Conservation (phyloP, 2,888 invertebrate genomes). For the Pheosia tremula region DNA sequence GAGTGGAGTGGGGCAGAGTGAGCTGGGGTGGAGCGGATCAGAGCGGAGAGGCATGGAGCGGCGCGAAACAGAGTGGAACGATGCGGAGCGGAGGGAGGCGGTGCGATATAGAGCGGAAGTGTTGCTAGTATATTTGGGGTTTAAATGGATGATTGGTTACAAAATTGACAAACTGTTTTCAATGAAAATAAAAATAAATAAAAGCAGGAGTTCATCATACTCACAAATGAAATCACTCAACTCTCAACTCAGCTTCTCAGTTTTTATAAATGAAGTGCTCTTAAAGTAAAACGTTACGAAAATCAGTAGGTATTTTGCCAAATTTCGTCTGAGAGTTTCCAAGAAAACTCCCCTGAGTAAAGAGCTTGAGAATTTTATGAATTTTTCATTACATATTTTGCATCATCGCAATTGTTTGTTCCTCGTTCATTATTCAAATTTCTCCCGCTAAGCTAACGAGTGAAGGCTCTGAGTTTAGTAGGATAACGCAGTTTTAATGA, state of each 20-base stretch:
- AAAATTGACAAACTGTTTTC: too few relatives aligned
- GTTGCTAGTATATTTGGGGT: too few relatives aligned
- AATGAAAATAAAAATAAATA: too few relatives aligned
- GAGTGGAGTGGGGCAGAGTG: too few relatives aligned
- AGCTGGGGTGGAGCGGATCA: too few relatives aligned
- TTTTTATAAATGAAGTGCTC: neutral
- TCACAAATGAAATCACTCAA: neutral
- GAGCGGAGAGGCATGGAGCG: too few relatives aligned
- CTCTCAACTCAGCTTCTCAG: neutral
- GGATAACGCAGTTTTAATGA: constrained; percentile 4
- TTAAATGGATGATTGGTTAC: too few relatives aligned
- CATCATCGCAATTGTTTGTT: constrained; percentile 22
- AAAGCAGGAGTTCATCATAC: neutral
- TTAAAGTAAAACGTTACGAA: neutral
- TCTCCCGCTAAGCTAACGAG: neutral
- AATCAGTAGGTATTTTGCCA: neutral
- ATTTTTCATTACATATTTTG: constrained; percentile 14
- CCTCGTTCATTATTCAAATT: constrained; percentile 8
- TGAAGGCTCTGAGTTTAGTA: neutral
- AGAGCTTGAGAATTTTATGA: constrained; percentile 2
- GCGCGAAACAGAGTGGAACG: too few relatives aligned
- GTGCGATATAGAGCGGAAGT: too few relatives aligned
- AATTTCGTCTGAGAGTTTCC: neutral
- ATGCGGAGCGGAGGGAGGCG: too few relatives aligned
- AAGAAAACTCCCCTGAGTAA: neutral